Evolutionary conservation across 1,140 invertebrate species (phyloP).

Genomic region (Euwallacea similis): DNA sequence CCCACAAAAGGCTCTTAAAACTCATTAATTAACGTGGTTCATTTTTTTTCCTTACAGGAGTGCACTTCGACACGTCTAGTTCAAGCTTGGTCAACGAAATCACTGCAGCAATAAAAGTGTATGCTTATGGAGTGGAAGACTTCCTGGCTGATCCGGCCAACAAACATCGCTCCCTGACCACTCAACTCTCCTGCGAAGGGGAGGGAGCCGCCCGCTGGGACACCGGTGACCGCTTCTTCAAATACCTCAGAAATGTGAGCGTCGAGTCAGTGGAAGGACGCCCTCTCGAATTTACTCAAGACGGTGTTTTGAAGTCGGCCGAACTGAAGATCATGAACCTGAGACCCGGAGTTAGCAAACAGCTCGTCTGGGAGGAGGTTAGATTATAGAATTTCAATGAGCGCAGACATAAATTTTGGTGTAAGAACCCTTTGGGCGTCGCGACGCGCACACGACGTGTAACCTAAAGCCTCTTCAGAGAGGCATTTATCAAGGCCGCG

Average conservation of each 20-base stretch:
- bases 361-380: constrained; percentile 89
- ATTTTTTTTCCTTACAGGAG: constrained; percentile 59
- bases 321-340: constrained; percentile 94
- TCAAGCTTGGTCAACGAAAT: constrained; percentile 81
- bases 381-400: constrained; percentile 44
- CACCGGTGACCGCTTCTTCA: constrained; percentile 72
- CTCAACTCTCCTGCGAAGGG: constrained; percentile 79
- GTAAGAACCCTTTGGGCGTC: neutral
- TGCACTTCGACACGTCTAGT: constrained; percentile 88
- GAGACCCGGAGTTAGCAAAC: constrained; percentile 73
- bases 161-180: constrained; percentile 71
- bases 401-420: neutral
- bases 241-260: constrained; percentile 81
- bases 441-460: neutral
- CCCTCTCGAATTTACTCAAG: constrained; percentile 84
- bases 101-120: constrained; percentile 79
- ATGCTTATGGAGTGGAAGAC: constrained; percentile 86
- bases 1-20: too few relatives aligned
- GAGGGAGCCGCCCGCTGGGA: constrained; percentile 75
- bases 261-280: constrained; percentile 76
- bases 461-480: neutral
- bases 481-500: neutral
- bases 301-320: constrained; percentile 82
- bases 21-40: too few relatives aligned
- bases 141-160: constrained; percentile 77